Conservation (phyloP, 2,113 vertebrate species). For the Struthidea cinerea region DNA sequence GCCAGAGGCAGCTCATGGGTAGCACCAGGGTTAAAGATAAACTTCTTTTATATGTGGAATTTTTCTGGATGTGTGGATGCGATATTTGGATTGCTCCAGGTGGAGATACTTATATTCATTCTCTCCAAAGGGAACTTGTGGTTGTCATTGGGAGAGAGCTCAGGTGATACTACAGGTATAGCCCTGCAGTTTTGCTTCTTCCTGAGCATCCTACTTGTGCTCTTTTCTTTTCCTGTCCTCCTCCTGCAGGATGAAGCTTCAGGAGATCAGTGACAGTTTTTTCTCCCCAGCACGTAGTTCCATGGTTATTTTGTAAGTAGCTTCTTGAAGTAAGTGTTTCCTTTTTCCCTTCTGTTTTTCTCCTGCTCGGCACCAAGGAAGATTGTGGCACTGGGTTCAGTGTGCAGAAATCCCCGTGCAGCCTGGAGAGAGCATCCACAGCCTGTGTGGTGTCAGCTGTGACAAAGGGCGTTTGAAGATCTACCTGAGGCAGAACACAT, state of each 20-base stretch:
- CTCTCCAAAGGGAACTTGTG: not conserved
- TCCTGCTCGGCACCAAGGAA: not conserved
- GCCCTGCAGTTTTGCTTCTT: not conserved
- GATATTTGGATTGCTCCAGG: not conserved
- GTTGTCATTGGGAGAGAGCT: not conserved
- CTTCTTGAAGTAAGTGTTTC: not conserved
- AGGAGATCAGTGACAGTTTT: not conserved
- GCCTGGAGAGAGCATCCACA: not conserved
- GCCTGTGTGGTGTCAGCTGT: not conserved
- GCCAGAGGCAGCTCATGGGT: not conserved
- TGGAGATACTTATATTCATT: not conserved
- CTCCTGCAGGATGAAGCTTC: not conserved
- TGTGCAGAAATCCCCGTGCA: not conserved
- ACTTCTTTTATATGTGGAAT: accelerated
- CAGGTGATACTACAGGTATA: not conserved
- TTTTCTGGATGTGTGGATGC: not conserved
- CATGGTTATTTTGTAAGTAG: not conserved
- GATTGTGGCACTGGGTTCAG: not conserved
- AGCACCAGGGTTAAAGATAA: not conserved
- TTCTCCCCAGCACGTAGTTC: not conserved
- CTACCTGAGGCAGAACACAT: not conserved
- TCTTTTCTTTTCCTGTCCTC: not conserved
- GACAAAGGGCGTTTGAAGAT: not conserved
- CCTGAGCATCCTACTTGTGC: not conserved
- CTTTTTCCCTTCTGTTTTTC: not conserved